Conservation (phyloP, 2,888 invertebrate species). For the Yponomeuta cagnagella region DNA sequence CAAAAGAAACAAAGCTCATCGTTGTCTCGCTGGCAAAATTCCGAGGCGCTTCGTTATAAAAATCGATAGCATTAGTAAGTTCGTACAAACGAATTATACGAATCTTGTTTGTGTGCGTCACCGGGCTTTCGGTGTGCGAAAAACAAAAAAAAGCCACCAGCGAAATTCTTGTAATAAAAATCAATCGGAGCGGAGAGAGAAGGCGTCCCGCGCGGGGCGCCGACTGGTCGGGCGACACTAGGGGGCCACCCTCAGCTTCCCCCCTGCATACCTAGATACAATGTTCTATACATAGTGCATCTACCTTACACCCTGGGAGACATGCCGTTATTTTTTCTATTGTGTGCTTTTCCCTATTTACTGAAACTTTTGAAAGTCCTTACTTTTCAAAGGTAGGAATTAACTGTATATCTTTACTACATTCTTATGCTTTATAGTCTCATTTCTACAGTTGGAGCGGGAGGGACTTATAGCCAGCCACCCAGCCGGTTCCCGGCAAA, state of each 20-base stretch:
- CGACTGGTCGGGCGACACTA: slow-evolving; percentile 57
- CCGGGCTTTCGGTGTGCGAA: slow-evolving; percentile 57
- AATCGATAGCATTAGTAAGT: slow-evolving; percentile 75
- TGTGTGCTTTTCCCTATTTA: slow-evolving; percentile 24
- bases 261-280: slow-evolving; percentile 44
- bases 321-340: slow-evolving; percentile 23
- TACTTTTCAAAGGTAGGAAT: slow-evolving; percentile 18
- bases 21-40: neutral
- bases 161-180: slow-evolving; percentile 77
- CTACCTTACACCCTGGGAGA: slow-evolving; percentile 41
- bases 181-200: slow-evolving; percentile 75
- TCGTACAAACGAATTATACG: slow-evolving; percentile 74
- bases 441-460: slow-evolving; percentile 11
- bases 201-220: slow-evolving; percentile 70
- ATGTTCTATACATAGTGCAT: slow-evolving; percentile 44
- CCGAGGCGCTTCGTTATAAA: slow-evolving; percentile 61
- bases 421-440: neutral
- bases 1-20: slow-evolving; percentile 7
- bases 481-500: slow-evolving; percentile 60
- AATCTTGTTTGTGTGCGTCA: slow-evolving; percentile 64
- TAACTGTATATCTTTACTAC: neutral
- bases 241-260: slow-evolving; percentile 32
- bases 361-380: slow-evolving; percentile 22
- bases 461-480: slow-evolving; percentile 28
- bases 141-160: slow-evolving; percentile 68